Conservation (phyloP, 2,113 vertebrate species). For the Phainopepla nitens region DNA sequence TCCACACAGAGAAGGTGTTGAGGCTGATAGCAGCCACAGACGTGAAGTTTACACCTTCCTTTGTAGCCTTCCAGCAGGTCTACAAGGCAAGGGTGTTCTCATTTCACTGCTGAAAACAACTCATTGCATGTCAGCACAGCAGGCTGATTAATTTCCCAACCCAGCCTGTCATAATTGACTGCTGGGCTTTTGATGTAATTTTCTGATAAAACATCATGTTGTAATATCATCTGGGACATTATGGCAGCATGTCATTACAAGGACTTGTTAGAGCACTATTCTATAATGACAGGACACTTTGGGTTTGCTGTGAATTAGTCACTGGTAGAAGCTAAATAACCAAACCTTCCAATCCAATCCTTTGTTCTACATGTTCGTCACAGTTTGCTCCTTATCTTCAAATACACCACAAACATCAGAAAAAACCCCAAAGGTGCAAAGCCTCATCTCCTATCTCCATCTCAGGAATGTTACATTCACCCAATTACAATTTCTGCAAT, state of each 20-base stretch:
- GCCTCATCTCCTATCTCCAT: neutral
- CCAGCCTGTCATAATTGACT: neutral
- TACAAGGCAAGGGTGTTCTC: neutral
- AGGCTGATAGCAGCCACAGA: neutral
- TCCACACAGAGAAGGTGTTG: neutral
- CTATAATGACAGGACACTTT: neutral
- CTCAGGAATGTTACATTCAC: neutral
- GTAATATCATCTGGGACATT: neutral
- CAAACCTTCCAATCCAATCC: neutral
- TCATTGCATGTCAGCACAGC: neutral
- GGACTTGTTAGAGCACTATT: neutral
- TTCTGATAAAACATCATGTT: neutral
- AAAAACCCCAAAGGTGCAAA: neutral
- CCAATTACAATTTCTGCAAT: neutral
- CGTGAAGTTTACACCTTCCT: neutral
- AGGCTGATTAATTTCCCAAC: neutral
- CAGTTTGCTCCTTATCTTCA: neutral
- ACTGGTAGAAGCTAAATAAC: neutral
- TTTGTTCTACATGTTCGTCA: neutral
- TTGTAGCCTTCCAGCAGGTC: neutral
- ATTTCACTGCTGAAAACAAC: neutral
- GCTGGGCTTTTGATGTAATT: neutral
- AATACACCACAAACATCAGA: neutral
- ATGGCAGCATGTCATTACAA: neutral
- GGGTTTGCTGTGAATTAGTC: conserved; percentile 33